Percentiles rank a stretch among this genome's conserved stretches.
These are phyloP conservation scores for Enteromius thamalakanensis DNA, from an alignment of 2,797 vertebrate species.

Conservation along the genomic window DNA sequence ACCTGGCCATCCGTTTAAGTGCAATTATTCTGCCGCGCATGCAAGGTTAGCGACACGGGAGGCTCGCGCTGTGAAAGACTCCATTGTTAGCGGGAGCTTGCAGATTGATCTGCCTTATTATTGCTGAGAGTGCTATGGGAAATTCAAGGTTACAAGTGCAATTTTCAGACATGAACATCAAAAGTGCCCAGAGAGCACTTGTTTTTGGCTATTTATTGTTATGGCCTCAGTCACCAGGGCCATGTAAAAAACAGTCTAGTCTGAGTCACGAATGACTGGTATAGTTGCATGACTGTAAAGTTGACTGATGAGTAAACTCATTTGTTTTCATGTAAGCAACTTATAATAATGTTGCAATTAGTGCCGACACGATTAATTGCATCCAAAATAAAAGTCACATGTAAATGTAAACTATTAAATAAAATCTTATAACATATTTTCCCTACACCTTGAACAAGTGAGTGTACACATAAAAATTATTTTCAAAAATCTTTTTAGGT, in stretches of 20 bases:
- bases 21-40: conserved; percentile 74
- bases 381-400: not conserved
- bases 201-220: conserved; percentile 46
- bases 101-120: conserved; percentile 74
- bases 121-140: conserved; percentile 54
- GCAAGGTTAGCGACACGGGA: conserved; percentile 72
- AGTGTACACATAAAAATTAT: not conserved
- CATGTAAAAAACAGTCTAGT: conserved; percentile 8
- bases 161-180: conserved; percentile 51
- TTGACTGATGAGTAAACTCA: not conserved
- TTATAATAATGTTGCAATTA: not conserved
- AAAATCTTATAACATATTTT: not conserved
- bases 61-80: conserved; percentile 74
- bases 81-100: conserved; percentile 75
- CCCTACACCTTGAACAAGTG: not conserved
- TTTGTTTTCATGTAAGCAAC: conserved; percentile 13
- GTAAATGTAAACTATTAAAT: not conserved
- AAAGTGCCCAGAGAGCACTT: conserved; percentile 39
- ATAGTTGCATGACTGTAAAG: not conserved
- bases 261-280: not conserved
- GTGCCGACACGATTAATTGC: too few relatives aligned
- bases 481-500: not conserved
- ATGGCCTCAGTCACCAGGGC: conserved; percentile 25
- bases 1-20: conserved; percentile 76
- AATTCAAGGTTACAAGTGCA: conserved; percentile 52